Conservation (phyloP, 2,797 vertebrate genomes). For the Anisognathus igniventris region DNA sequence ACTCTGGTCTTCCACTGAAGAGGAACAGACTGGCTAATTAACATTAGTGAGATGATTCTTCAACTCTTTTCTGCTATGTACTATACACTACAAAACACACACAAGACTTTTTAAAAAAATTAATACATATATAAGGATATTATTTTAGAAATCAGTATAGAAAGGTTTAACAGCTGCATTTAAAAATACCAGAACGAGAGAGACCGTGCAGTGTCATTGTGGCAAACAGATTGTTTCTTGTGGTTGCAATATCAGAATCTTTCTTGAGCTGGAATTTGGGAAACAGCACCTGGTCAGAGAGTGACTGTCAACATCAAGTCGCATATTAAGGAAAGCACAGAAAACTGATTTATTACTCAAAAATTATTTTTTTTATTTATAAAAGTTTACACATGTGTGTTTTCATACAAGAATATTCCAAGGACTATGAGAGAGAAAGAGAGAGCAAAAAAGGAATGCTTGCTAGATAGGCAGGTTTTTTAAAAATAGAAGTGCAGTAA, state of each 20-base stretch:
- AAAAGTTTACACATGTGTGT: background rate
- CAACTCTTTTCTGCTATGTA: background rate
- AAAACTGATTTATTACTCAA: background rate
- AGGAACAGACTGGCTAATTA: background rate
- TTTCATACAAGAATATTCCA: slow-evolving; percentile 17
- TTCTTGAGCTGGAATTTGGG: background rate
- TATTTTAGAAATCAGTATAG: background rate
- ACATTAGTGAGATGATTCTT: background rate
- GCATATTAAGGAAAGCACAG: slow-evolving; percentile 40
- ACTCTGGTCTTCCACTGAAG: background rate
- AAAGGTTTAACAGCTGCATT: background rate
- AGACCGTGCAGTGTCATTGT: background rate
- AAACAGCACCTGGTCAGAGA: background rate
- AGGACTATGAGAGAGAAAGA: background rate
- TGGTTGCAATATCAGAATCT: background rate
- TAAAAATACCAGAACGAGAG: background rate
- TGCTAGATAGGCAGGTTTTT: background rate
- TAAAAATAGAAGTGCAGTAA: background rate
- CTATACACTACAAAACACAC: background rate
- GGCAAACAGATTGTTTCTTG: background rate
- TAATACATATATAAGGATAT: background rate
- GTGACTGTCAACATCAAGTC: slow-evolving; percentile 29
- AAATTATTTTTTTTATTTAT: slow-evolving; percentile 11
- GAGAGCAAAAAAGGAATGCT: background rate
- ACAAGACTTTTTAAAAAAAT: accelerated